Percentiles rank a stretch among this genome's conserved stretches.
Conservation (phyloP, 2,797 vertebrate genomes). For the Poeciliopsis turneri region DNA sequence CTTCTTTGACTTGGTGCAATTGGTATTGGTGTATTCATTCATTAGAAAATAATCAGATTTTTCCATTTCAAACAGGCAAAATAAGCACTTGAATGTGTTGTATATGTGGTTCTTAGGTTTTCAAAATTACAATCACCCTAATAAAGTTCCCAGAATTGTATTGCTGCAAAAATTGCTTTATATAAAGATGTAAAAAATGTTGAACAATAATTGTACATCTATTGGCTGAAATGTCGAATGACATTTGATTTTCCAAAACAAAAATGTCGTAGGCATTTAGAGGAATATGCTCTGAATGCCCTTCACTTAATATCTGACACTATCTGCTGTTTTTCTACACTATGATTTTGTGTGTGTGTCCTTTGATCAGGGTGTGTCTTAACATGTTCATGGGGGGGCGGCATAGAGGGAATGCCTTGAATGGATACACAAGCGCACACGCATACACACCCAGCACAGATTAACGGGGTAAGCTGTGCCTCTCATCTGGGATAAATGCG, state of each 20-base stretch:
- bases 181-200: not conserved
- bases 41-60: not conserved
- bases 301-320: conserved; percentile 34
- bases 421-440: conserved; percentile 30
- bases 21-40: not conserved
- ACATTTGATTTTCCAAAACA: not conserved
- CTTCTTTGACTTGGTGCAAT: not conserved
- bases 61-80: not conserved
- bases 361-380: conserved; percentile 68
- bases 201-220: not conserved
- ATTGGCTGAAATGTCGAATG: not conserved
- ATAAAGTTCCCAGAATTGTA: not conserved
- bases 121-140: too few species aligned
- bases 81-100: not conserved
- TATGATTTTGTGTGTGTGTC: conserved; percentile 16
- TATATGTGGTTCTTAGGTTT: not conserved
- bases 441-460: conserved; percentile 54
- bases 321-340: conserved; percentile 24
- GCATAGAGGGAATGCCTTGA: conserved; percentile 56
- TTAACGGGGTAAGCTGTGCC: conserved; percentile 72
- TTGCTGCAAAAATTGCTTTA: not conserved
- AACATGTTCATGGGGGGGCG: conserved; percentile 50
- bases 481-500: conserved; percentile 80
- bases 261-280: not conserved
- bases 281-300: conserved; percentile 24